A percentile compares a stretch with the other conserved stretches of the same genome.
Conservation (phyloP, 2,797 vertebrate genomes). For the Lacerta viridis region DNA sequence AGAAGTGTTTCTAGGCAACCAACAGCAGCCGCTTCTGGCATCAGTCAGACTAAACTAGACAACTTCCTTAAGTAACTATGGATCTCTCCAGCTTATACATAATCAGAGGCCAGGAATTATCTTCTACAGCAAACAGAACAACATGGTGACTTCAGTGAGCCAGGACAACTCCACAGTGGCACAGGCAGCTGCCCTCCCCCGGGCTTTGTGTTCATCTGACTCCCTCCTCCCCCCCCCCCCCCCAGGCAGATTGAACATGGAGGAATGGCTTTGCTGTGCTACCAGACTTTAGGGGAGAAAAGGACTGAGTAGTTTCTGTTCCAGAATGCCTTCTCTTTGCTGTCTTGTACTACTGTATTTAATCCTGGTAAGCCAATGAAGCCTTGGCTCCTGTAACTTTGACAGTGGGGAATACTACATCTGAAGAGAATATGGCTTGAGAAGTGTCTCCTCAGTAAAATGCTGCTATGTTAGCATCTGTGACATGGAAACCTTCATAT, state of each 20-base stretch:
- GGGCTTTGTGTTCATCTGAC: not conserved
- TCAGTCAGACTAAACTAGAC: conserved; percentile 85
- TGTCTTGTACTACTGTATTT: conserved; percentile 3
- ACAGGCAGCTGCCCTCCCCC: not conserved
- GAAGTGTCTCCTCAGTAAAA: not conserved
- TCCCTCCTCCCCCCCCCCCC: not conserved
- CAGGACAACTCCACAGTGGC: not conserved
- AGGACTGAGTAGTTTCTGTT: not conserved
- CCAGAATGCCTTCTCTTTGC: not conserved
- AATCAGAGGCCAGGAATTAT: not conserved
- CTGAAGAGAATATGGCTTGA: not conserved
- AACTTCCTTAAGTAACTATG: conserved; percentile 83
- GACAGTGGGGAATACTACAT: too few species aligned
- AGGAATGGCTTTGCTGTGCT: not conserved
- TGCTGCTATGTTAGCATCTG: not conserved
- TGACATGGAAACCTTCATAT: not conserved
- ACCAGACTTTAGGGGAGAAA: not conserved
- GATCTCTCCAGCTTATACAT: not conserved
- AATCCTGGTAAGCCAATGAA: not conserved
- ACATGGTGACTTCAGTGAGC: not conserved
- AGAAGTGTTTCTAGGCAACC: conserved; percentile 84
- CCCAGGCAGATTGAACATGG: not conserved
- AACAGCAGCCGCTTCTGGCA: conserved; percentile 52
- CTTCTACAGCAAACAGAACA: not conserved
- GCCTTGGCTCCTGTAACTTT: not conserved